phyloP scores from a whole-genome alignment of 2,797 vertebrate genomes.

The Myotis planiceps region DNA sequence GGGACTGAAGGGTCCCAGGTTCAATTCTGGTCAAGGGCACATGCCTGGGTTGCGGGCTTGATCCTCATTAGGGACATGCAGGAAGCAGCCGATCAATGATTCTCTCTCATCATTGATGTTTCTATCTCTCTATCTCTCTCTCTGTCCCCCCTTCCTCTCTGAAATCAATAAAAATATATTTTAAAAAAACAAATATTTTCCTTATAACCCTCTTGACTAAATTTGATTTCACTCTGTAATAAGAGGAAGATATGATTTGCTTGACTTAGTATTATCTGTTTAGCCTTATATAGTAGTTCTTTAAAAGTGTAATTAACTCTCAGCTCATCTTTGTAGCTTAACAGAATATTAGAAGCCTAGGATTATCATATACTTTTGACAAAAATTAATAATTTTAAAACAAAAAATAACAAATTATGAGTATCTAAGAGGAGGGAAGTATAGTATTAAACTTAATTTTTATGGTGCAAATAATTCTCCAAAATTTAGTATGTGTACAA shows the following conservation, averaged over 20 bases:
- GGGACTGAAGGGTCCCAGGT: too few relatives aligned
- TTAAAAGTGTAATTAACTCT: constrained; percentile 13
- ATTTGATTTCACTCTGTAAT: not conserved
- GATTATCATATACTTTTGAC: not conserved
- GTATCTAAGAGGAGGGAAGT: not conserved
- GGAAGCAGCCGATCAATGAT: too few relatives aligned
- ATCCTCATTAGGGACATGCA: too few relatives aligned
- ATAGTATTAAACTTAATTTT: not conserved
- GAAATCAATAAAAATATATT: too few relatives aligned
- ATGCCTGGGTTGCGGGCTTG: too few relatives aligned
- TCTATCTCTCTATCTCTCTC: too few relatives aligned
- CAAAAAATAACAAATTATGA: not conserved
- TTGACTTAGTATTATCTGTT: not conserved
- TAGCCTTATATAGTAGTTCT: not conserved
- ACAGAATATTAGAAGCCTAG: constrained; percentile 8
- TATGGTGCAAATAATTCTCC: not conserved
- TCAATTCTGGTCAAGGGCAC: too few relatives aligned
- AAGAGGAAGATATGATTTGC: constrained; percentile 1
- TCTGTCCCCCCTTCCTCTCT: too few relatives aligned
- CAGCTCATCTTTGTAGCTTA: not conserved
- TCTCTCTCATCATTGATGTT: too few relatives aligned
- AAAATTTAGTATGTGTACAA: not conserved
- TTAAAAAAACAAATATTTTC: not conserved
- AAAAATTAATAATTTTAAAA: constrained; percentile 44
- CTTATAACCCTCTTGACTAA: not conserved